phyloP scores from a whole-genome alignment of 2,113 vertebrate genomes.

The Leptodactylus fuscus region DNA sequence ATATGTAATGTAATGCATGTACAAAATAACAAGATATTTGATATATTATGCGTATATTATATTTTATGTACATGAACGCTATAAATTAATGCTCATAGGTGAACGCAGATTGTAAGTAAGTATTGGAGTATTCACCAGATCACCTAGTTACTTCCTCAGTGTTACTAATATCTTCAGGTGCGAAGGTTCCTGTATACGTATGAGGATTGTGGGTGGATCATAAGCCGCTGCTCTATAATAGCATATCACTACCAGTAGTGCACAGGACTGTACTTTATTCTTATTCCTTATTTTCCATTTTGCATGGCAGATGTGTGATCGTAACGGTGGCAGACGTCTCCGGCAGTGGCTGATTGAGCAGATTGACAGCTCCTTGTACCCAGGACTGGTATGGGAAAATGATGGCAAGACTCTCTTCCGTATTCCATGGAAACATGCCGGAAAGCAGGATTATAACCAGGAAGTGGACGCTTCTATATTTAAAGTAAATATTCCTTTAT shows the following conservation, averaged over 20 bases:
- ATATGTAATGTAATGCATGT: too few species aligned
- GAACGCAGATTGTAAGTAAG: too few species aligned
- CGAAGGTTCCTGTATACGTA: background rate
- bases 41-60: too few species aligned
- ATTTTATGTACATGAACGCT: too few species aligned
- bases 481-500: conserved; percentile 77
- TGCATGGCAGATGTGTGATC: conserved; percentile 78
- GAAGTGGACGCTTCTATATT: conserved; percentile 97
- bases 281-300: background rate
- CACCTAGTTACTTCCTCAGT: background rate
- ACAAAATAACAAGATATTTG: too few species aligned
- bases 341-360: conserved; percentile 98
- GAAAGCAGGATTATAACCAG: conserved; percentile 98
- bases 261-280: background rate
- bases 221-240: background rate
- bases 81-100: too few species aligned
- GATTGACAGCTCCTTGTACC: conserved; percentile 88
- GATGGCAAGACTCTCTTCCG: conserved; percentile 90
- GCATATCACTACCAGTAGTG: background rate
- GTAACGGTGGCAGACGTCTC: conserved; percentile 85
- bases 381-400: conserved; percentile 92
- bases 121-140: too few species aligned
- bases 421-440: conserved; percentile 98
- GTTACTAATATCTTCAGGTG: background rate
- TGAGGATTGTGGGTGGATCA: background rate